Evolutionary conservation across 2,113 vertebrate species (phyloP), one percentile per base, ranked within the genome.

Genomic region (Hyla sarda): DNA sequence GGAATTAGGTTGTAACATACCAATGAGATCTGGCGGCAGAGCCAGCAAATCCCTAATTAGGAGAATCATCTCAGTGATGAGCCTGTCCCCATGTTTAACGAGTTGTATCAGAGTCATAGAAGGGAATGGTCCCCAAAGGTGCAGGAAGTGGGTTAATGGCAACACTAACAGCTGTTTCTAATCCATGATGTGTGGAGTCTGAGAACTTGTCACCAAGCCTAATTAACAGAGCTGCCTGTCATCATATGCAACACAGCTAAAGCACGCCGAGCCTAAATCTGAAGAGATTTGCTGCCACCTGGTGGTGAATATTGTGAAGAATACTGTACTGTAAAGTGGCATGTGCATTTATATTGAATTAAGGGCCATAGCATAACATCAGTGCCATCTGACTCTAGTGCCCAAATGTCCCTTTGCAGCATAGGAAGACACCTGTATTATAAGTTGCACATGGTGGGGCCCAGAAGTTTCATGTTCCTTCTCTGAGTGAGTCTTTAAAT

Each of bases 61-160:
- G 32, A 41, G 67, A 25, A 73, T 54, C 32, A 41, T 25, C 58
- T 62, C 12, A 25, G 41, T 30, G n/a, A 82, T 10, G 34, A 83
- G 67, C 50, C 34, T 14, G 67, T 41, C 17, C 47, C 69, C 13
- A 4, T 41, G 19, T 78, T 56, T 45, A 60, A 67, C 7, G 58
- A 47, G 41, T 32, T 30, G 58, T 21, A 67, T 48, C 45, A 5
- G 30, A 56, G 50, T 50, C 10, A 58, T 37, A 41, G 32, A 72
- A 58, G 48, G 30, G 82, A 73, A 56, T 9, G 28, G 82, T 83
- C 82, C 82, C 82, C 69, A 73, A 83, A 83, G 77, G 79, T 54
- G 60, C 21, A 67, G 23, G 30, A 85, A 77, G 75, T 60, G 52
- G 75, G 50, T 78, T 85, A 76, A 79, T 86, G 67, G 80, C 67